Percentiles rank a stretch among this genome's conserved stretches.
Evolutionary conservation across 2,797 vertebrate genomes (phyloP).

Genomic region (Crocodylus rhombifer): DNA sequence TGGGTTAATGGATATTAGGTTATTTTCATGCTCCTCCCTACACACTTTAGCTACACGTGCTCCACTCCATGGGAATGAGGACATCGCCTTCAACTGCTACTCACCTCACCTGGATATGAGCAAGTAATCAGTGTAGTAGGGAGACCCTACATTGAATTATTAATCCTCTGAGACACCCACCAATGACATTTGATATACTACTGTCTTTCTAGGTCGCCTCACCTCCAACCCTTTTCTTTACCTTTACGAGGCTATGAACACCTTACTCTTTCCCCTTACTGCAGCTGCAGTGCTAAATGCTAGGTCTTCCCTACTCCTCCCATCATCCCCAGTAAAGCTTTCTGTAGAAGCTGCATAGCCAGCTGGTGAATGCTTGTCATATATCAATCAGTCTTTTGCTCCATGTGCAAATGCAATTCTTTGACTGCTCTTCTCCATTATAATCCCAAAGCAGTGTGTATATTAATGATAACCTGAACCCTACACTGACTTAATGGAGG

Average conservation of each 20-base stretch:
- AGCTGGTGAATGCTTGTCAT: background rate
- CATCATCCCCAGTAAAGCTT: background rate
- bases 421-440: background rate
- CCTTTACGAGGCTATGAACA: background rate
- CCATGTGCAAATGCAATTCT: accelerated
- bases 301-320: background rate
- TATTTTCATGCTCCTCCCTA: background rate
- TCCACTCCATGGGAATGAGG: background rate
- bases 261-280: background rate
- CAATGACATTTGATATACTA: background rate
- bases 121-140: background rate
- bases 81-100: background rate
- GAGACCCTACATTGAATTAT: background rate
- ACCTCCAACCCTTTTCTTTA: background rate
- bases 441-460: background rate
- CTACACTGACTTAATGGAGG: background rate
- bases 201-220: no score
- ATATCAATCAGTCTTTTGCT: background rate
- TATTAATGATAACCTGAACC: background rate
- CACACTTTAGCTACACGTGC: background rate
- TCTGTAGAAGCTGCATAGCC: background rate
- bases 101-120: background rate
- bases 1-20: accelerated
- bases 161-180: background rate
- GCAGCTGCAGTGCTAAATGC: background rate